Percentiles rank a stretch among this genome's conserved stretches.
Conservation (phyloP, 2,888 invertebrate genomes). For the Mesochorus sp. region DNA sequence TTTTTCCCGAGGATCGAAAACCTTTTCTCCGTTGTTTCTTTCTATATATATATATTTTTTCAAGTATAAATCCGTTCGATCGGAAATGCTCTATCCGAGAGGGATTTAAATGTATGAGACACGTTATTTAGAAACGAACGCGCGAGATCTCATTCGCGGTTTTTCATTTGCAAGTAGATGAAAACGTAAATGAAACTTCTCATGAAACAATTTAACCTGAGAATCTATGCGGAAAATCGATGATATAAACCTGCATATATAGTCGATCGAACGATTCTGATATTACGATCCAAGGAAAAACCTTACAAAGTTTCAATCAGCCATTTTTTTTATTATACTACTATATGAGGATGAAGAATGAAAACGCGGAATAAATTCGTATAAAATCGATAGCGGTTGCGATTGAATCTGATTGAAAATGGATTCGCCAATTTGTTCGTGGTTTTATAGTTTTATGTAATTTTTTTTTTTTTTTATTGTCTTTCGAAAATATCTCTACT, state of each 20-base stretch:
- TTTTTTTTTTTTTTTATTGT: background rate
- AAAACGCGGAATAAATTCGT: background rate
- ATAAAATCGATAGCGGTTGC: background rate
- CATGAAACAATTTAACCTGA: background rate
- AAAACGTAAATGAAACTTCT: background rate
- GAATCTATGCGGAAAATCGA: background rate
- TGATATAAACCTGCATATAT: no score
- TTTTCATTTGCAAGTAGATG: background rate
- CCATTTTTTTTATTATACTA: background rate
- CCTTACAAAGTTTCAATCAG: background rate
- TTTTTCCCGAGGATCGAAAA: no score
- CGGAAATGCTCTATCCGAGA: no score
- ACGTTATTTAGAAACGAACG: background rate
- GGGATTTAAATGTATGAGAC: background rate
- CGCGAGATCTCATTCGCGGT: background rate
- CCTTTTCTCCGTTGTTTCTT: background rate
- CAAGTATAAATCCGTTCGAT: background rate
- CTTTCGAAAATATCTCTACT: background rate
- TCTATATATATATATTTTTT: background rate
- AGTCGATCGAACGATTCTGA: background rate
- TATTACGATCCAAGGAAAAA: background rate
- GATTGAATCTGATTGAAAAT: background rate
- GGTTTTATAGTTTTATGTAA: constrained; percentile 1
- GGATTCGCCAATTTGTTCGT: constrained; percentile 8
- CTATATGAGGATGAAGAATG: background rate